Percentiles rank a stretch among this genome's conserved stretches.
Conservation (phyloP, 2,888 invertebrate genomes). For the Branchipolynoe longqiensis region DNA sequence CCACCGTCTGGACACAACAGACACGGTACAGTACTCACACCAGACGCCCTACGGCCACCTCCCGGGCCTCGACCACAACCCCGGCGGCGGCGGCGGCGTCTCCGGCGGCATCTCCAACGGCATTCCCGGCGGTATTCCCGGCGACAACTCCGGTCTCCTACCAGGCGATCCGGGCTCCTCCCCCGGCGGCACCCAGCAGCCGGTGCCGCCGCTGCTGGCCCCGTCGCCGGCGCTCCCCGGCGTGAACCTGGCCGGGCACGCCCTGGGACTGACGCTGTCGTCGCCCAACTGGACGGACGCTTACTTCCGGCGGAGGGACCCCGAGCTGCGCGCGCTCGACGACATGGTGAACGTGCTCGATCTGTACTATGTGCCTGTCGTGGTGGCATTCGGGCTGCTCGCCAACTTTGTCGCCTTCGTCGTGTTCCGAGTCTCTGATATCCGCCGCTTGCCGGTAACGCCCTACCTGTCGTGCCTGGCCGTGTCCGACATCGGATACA, state of each 20-base stretch:
- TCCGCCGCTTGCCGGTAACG: conserved; percentile 18
- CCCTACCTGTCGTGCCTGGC: conserved; percentile 44
- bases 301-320: not conserved
- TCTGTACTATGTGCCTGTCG: conserved; percentile 38
- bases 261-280: not conserved
- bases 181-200: not conserved
- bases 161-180: too few relatives aligned
- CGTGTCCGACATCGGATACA: conserved; percentile 33
- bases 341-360: conserved; percentile 36
- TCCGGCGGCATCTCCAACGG: not conserved
- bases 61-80: not conserved
- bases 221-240: not conserved
- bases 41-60: not conserved
- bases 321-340: not conserved
- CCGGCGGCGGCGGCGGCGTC: not conserved
- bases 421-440: conserved; percentile 14
- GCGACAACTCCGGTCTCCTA: not conserved
- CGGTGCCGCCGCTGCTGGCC: not conserved
- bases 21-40: conserved; percentile 3
- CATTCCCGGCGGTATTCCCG: not conserved
- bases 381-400: conserved; percentile 27
- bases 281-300: conserved; percentile 26
- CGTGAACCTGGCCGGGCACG: not conserved
- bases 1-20: not conserved
- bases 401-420: conserved; percentile 50